Base-by-base conservation (phyloP, 2,797 vertebrate genomes). In the Scolopax bukidnonensis region DNA sequence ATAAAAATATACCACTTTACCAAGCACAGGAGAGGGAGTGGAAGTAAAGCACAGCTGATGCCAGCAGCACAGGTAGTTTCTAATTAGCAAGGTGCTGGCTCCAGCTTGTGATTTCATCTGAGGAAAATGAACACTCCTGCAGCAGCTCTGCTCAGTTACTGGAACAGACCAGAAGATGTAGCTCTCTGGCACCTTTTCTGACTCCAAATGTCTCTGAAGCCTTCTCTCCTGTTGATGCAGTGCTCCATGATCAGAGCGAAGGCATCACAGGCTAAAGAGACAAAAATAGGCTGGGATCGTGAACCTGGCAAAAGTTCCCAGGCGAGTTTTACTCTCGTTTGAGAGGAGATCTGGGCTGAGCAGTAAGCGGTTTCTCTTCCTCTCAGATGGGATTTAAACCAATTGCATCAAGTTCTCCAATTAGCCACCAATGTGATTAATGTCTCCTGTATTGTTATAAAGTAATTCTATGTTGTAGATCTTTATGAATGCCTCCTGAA, bases 401-500 rank as follows among this genome's bases (percentile, higher is more conserved):
- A 67, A 93, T 81, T 45, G 2, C 60, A 84, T 84, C 69, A 47
- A 93, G 74, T 15, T 48, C 63, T 90, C 45, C 89, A 50, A 30
- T 90, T 84, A 90, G 84, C 70, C 57, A 47, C 68, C 4, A 4
- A 48, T 17, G 74, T 92, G 87, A 92, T 94, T 84, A 87, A 94
- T 84, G 71, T 57, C 65, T 79, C 70, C 79, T 70, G 50, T 64
- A 65, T 94, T 94, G 86, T 92, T 95, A 80, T 83, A 71, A 84
- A 97, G 91, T 75, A 85, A 95, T 89, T 94, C 69, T 75, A 41
- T 70, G 28, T 78, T 94, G 93, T 87, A 78, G 92, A 90, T 95
- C 89, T 97, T 86, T 79, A 84, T 36, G 67, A 95, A 95, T 96
- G 89, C 86, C 73, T 95, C 76, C 59, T 87, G 97, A 95, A 97